phyloP scores from a whole-genome alignment of 2,888 invertebrate species.

The Thymelicus acteon region DNA sequence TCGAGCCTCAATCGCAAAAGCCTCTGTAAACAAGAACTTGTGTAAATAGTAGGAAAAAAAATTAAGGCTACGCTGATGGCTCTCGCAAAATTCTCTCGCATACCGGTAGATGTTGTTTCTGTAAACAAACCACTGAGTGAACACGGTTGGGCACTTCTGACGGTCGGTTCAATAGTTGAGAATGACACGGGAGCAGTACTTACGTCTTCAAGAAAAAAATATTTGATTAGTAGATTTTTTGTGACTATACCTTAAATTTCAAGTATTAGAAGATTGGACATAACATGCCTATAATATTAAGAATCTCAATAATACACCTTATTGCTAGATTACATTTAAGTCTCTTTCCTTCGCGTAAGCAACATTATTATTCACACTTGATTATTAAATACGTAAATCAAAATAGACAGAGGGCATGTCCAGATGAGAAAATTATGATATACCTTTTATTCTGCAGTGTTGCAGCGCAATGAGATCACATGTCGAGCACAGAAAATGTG shows the following conservation, averaged over 20 bases:
- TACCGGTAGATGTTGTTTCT: conserved; percentile 75
- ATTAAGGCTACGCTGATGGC: conserved; percentile 68
- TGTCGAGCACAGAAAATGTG: conserved; percentile 40
- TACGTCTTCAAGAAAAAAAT: conserved; percentile 14
- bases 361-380: conserved; percentile 36
- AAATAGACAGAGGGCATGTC: conserved; percentile 37
- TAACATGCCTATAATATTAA: background rate
- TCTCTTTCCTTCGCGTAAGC: conserved; percentile 21
- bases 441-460: conserved; percentile 24
- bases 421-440: conserved; percentile 18
- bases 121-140: conserved; percentile 68
- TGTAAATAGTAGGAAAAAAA: conserved; percentile 68
- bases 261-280: background rate
- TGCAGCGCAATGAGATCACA: conserved; percentile 33
- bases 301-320: background rate
- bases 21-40: conserved; percentile 66
- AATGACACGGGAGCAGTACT: conserved; percentile 61
- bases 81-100: conserved; percentile 70
- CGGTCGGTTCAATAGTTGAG: conserved; percentile 66
- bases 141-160: conserved; percentile 75
- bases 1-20: conserved; percentile 75
- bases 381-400: conserved; percentile 38
- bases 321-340: background rate
- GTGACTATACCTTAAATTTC: background rate
- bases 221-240: conserved; percentile 28